These are phyloP conservation scores for Myxocyprinus asiaticus DNA, from an alignment of 2,113 vertebrate genomes.

Conservation along the genomic window DNA sequence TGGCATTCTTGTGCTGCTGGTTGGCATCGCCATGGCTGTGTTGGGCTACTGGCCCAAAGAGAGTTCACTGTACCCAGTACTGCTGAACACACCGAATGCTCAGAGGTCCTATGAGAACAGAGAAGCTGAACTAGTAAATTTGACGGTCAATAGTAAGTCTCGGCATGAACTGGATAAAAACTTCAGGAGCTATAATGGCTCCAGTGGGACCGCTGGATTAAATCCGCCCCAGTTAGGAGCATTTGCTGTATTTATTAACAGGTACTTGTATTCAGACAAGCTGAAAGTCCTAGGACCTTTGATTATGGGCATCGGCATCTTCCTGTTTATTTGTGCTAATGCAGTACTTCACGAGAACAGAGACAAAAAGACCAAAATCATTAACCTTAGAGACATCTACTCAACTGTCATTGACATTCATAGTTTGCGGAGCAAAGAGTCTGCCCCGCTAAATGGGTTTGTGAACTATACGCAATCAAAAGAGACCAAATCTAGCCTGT, in stretches of 20 bases:
- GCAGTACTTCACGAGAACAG: slow-evolving; percentile 93
- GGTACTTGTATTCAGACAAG: slow-evolving; percentile 90
- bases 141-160: slow-evolving; percentile 41
- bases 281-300: slow-evolving; percentile 94
- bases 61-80: slow-evolving; percentile 64
- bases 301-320: slow-evolving; percentile 95
- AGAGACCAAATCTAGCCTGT: slow-evolving; percentile 74
- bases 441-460: slow-evolving; percentile 80
- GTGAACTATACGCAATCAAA: slow-evolving; percentile 76
- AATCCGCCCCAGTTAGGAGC: slow-evolving; percentile 62
- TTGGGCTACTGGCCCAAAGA: slow-evolving; percentile 94
- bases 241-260: slow-evolving; percentile 81
- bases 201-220: slow-evolving; percentile 43
- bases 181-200: slow-evolving; percentile 41
- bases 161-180: slow-evolving; percentile 43
- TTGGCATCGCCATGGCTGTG: slow-evolving; percentile 87
- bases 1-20: slow-evolving; percentile 87
- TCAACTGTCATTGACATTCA: slow-evolving; percentile 89
- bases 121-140: slow-evolving; percentile 31
- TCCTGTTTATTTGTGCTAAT: slow-evolving; percentile 97
- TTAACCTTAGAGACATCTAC: slow-evolving; percentile 91
- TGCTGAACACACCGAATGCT: slow-evolving; percentile 49
- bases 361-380: slow-evolving; percentile 94
- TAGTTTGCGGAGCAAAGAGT: slow-evolving; percentile 81
- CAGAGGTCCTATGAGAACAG: not conserved